Conservation (phyloP, 2,888 invertebrate genomes). For the Drosophila multiciliata region DNA sequence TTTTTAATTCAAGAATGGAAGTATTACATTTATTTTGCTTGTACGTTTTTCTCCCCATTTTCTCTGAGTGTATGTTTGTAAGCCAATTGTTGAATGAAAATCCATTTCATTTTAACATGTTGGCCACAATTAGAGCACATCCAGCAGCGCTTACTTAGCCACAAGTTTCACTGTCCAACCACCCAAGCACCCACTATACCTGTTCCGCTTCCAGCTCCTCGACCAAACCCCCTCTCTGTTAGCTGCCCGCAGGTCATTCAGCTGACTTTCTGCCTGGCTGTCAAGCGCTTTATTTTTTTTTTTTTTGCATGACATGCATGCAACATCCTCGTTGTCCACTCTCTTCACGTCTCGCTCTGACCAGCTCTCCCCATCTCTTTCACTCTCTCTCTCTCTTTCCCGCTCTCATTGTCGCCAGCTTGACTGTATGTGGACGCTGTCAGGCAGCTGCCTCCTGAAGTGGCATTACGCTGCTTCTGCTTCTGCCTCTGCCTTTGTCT, state of each 20-base stretch:
- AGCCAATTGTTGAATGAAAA: slow-evolving; percentile 82
- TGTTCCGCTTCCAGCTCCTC: not conserved
- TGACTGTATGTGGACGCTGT: slow-evolving; percentile 75
- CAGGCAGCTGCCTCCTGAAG: slow-evolving; percentile 81
- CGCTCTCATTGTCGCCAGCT: slow-evolving; percentile 28
- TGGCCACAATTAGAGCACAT: slow-evolving; percentile 83
- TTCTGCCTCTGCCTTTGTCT: slow-evolving; percentile 3
- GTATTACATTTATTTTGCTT: not conserved
- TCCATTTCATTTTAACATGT: slow-evolving; percentile 84
- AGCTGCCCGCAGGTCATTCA: slow-evolving; percentile 24
- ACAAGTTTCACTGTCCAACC: slow-evolving; percentile 1
- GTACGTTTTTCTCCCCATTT: not conserved
- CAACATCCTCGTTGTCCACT: slow-evolving; percentile 32
- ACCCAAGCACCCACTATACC: not conserved
- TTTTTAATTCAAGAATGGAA: not conserved
- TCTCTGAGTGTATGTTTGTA: slow-evolving; percentile 36
- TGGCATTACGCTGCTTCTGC: slow-evolving; percentile 75
- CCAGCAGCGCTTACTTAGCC: slow-evolving; percentile 62
- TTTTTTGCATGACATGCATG: slow-evolving; percentile 51
- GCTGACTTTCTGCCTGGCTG: slow-evolving; percentile 13
- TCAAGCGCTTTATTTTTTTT: slow-evolving; percentile 29
- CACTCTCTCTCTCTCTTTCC: slow-evolving; percentile 12
- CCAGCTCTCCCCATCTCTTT: not conserved
- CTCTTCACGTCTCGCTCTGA: not conserved
- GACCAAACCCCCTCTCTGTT: not conserved